Evolutionary conservation across 1,140 invertebrate genomes (phyloP), one percentile per base, ranked within the genome.

Genomic region (Antheraea mylitta): DNA sequence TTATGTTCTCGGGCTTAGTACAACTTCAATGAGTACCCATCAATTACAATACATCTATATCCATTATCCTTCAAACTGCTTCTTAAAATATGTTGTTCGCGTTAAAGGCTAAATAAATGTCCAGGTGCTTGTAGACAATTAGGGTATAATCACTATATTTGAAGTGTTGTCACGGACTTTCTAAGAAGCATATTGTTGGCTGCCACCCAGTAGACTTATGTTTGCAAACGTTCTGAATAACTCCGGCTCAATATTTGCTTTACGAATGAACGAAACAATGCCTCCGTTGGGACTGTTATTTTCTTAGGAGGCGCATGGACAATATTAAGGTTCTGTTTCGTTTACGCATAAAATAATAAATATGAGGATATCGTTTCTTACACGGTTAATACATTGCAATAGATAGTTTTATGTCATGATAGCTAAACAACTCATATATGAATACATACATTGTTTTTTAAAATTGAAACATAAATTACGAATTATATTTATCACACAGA

Each of bases 191-290:
- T 72, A 78, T 91, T 91, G 89, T 91, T 86, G 74, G 74, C 62
- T 70, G 81, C 89, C 89, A 90, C 89, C 89, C 87, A 89, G 86
- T 84, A 85, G 81, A 71, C 71, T 64, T 67, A 68, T 90, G 89
- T 91, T 91, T 91, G 87, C 86, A 87, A 88, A 88, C 88, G 78
- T 48, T 64, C 75, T 87, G 80, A 87, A 88, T 85, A 77, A 78
- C 74, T 75, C 77, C 76, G 79, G 69, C 72, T 83, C 86, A 90
- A 89, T 90, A 90, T 91, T 91, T 91, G 89, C 83, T 71, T 79
- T 89, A 80, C 77, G 89, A 87, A 88, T 86, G 87, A 86, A 87
- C 76, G 84, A 90, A 90, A 91, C 89, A 91, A 91, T 86, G 81
- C 77, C 74, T 74, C 79, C 72, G 72, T 70, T 80, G 82, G 85